Evolutionary conservation across 2,797 vertebrate genomes (phyloP).

Genomic region (Anolis apletophallus): DNA sequence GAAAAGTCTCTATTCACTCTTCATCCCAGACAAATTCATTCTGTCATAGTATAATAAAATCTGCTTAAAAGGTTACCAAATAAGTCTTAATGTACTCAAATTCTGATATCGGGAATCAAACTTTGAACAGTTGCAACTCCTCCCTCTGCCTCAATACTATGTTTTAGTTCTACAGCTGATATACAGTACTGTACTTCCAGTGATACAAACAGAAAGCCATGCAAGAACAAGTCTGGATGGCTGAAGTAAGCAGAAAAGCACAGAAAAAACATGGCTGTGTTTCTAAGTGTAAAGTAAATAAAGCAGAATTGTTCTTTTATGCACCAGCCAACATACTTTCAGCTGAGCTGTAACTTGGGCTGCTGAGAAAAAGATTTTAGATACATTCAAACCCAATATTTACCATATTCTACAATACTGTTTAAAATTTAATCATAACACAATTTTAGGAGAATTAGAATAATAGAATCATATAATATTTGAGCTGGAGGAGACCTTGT

Average conservation of each 20-base stretch:
- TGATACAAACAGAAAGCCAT: neutral
- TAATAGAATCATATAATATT: too few relatives aligned
- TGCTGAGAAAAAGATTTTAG: neutral
- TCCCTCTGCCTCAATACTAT: too few relatives aligned
- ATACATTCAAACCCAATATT: neutral
- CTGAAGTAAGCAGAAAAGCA: neutral
- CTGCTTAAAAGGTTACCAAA: too few relatives aligned
- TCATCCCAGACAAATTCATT: too few relatives aligned
- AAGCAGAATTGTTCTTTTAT: neutral
- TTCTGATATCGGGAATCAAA: too few relatives aligned
- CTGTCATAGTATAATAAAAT: too few relatives aligned
- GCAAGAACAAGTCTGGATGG: neutral
- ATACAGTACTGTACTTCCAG: too few relatives aligned
- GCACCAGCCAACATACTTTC: neutral
- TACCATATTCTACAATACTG: conserved; percentile 17
- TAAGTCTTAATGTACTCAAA: too few relatives aligned
- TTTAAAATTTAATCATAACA: conserved; percentile 15
- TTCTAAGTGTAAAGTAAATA: neutral
- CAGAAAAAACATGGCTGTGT: neutral
- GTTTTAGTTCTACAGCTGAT: too few relatives aligned
- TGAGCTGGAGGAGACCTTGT: too few relatives aligned
- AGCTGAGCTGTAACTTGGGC: neutral
- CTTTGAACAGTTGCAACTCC: too few relatives aligned
- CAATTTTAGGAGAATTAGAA: conserved; percentile 35
- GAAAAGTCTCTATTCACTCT: too few relatives aligned